Percentiles rank a stretch among this genome's conserved stretches.
phyloP scores from a whole-genome alignment of 2,888 invertebrate species.

The Apamea sordens region DNA sequence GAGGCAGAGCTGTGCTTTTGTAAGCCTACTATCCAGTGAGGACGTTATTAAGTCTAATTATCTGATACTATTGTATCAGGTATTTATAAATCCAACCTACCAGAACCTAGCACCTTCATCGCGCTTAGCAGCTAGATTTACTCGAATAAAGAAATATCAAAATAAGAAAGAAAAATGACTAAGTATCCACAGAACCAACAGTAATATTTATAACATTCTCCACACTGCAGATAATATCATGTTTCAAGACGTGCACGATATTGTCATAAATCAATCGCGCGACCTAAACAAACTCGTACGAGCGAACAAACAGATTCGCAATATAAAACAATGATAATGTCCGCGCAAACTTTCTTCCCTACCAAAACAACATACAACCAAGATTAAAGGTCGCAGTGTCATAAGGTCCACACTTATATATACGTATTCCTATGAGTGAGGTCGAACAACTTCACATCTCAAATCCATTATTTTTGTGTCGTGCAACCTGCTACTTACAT shows the following conservation, averaged over 20 bases:
- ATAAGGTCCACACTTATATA: not conserved
- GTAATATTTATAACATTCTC: conserved; percentile 37
- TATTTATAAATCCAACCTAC: not conserved
- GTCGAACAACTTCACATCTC: not conserved
- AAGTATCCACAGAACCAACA: not conserved
- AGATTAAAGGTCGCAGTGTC: conserved; percentile 36
- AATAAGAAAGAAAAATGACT: not conserved
- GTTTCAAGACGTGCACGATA: conserved; percentile 65
- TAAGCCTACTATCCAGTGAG: not conserved
- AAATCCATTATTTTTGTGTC: not conserved
- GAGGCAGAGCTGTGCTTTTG: not conserved
- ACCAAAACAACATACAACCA: conserved; percentile 55
- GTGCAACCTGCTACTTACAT: not conserved
- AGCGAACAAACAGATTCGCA: conserved; percentile 79
- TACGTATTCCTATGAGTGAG: not conserved
- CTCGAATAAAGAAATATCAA: not conserved
- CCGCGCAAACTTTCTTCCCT: conserved; percentile 69
- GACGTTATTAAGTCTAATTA: not conserved
- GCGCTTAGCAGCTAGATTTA: not conserved
- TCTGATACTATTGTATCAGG: not conserved
- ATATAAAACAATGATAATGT: conserved; percentile 78
- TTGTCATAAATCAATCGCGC: conserved; percentile 82
- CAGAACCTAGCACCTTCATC: not conserved
- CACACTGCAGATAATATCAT: conserved; percentile 49
- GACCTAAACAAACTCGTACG: conserved; percentile 84